Percentiles rank a stretch among this genome's conserved stretches.
Conservation (phyloP, 2,113 vertebrate species). For the Formicarius rufipectus region DNA sequence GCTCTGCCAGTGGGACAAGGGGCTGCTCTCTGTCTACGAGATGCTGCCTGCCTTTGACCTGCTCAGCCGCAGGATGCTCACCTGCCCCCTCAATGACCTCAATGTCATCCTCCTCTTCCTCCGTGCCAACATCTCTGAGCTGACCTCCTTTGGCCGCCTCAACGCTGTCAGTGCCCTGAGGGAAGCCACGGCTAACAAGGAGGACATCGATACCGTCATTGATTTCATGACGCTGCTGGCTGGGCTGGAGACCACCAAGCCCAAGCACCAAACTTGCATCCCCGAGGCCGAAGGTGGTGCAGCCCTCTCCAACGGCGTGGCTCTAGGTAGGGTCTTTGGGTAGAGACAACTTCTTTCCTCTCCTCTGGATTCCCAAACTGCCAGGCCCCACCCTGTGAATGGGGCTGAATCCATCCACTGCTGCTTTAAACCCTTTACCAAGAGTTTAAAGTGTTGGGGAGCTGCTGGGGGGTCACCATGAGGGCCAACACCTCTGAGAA, state of each 20-base stretch:
- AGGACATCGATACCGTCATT: conserved; percentile 83
- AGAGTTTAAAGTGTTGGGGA: not conserved
- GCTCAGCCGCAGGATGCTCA: conserved; percentile 85
- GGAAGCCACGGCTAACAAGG: conserved; percentile 71
- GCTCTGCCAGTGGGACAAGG: conserved; percentile 92
- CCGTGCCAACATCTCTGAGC: conserved; percentile 84
- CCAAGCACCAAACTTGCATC: not conserved
- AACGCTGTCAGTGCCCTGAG: conserved; percentile 84
- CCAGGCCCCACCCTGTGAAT: not conserved
- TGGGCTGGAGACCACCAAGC: conserved; percentile 77
- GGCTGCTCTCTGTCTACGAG: conserved; percentile 89
- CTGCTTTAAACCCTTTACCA: not conserved
- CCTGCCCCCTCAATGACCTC: conserved; percentile 92
- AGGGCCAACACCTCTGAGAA: not conserved
- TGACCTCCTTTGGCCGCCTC: conserved; percentile 89
- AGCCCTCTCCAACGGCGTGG: not conserved
- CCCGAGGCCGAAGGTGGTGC: not conserved
- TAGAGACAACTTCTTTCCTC: not conserved
- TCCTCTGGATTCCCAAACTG: not conserved
- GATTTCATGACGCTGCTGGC: conserved; percentile 96
- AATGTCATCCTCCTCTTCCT: conserved; percentile 93
- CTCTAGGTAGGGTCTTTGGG: not conserved
- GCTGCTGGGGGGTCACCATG: not conserved
- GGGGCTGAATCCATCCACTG: accelerated
- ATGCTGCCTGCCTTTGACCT: conserved; percentile 92